Base-by-base conservation (phyloP, 2,797 vertebrate genomes). In the Acanthurus leucopareius region DNA sequence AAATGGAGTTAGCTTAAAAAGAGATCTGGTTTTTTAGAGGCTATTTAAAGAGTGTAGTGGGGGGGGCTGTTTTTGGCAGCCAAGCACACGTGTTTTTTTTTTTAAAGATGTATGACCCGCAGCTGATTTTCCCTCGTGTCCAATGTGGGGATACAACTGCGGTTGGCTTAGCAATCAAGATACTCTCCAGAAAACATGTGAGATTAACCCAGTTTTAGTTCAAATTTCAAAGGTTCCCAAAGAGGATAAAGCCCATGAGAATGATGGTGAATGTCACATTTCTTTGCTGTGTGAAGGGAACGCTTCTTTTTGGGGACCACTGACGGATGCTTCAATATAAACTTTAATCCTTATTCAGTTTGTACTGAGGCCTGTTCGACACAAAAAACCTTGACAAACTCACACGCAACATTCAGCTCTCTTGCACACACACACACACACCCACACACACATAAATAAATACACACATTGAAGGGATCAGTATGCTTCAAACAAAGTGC, bases 141-240 rank as follows among this genome's bases (percentile, higher is more conserved):
- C 84, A 82, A 66, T 80, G 57, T 76, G 65, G 51, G 66, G 75
- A 85, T 59, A 73, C 77, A 83, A 75, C 77, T 80, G 77, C 32
- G 77, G 80, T 84, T 83, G 76, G 73, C 85, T 73, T 68, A 64
- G 81, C 77, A 75, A 82, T 86, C 78, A 75, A 80, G 54, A 77
- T 81, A 47, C 77, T 90, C 78, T 83, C 77, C 83, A 84, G 75
- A 87, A 91, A 85, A 90, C 88, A 87, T 86, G 58, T 79, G 81
- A 89, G 83, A 91, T 89, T 88, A 82, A 85, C 83, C 77, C 82
- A 89, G 75, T 83, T 90, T 86, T 77, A 64, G 71, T 87, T 74
- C 72, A 71, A 87, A 83, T 88, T 91, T 81, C 65, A 86, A 83
- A 86, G 70, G 61, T 81, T 89, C 82, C 83, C 82, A 77, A 77